These are phyloP conservation scores for Psococerastis gibbosa DNA, from an alignment of 2,888 invertebrate genomes.

Conservation along the genomic window DNA sequence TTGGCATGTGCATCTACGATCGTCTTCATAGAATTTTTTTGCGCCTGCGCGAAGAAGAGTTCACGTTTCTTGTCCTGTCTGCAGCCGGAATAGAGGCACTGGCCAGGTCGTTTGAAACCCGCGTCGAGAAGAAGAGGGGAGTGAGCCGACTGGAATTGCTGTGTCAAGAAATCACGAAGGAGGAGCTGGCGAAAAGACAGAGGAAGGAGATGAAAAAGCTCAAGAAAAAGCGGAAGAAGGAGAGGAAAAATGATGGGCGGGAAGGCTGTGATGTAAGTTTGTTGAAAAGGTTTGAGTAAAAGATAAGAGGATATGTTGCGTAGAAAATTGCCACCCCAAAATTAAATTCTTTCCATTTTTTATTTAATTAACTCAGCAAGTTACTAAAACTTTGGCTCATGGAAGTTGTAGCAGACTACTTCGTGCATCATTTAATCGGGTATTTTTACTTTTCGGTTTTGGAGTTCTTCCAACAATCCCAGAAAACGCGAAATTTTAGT, in stretches of 20 bases:
- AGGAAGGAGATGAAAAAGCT: constrained; percentile 76
- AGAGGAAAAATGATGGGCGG: constrained; percentile 26
- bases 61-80: constrained; percentile 83
- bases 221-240: constrained; percentile 58
- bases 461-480: no score
- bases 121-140: constrained; percentile 74
- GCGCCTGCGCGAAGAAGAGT: constrained; percentile 74
- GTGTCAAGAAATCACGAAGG: constrained; percentile 72
- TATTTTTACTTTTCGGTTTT: no score
- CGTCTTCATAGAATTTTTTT: constrained; percentile 72
- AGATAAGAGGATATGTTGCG: no score
- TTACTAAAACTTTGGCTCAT: no score
- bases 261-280: constrained; percentile 28
- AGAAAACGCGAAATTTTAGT: no score
- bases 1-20: constrained; percentile 85
- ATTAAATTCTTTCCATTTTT: no score
- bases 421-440: no score
- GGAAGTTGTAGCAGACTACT: no score
- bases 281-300: no score
- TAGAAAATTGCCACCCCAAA: no score
- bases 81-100: constrained; percentile 75
- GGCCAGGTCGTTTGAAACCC: constrained; percentile 75
- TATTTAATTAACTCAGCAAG: no score
- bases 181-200: constrained; percentile 67
- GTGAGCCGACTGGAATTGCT: constrained; percentile 73